Evolutionary conservation across 2,888 invertebrate species (phyloP), one percentile per base, ranked within the genome.

Genomic region (Acholoe squamosa): DNA sequence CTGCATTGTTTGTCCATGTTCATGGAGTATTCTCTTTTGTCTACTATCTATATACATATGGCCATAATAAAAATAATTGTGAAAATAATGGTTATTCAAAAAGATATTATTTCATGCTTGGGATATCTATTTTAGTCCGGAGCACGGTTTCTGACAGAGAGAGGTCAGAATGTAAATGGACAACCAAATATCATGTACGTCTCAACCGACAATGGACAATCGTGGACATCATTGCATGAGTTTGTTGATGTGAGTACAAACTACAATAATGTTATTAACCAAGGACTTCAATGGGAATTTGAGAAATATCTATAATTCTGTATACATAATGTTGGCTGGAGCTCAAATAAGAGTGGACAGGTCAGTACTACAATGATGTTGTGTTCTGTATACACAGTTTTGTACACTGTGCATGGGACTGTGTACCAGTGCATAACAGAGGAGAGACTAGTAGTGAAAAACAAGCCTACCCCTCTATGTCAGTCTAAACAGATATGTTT

Each of bases 141-240:
- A 43, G 92, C 92, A 88, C 90, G 93, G 34, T 95, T 94, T 91
- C 93, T 95, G 90, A 96, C 95, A 1, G 95, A 95, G 51, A 91
- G 95, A 86, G 96, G 96, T 5, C 95, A 96, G 93, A 95, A 96
- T 91, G 95, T 96, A 91, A 95, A 95, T 92, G 93, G 95, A 61
- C 95, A 95, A 91, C 95, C 95, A 56, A 95, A 96, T 92, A 95
- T 95, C 76, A 93, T 96, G 88, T 96, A 96, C 91, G 94, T 96
- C 77, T 95, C 96, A 3, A 94, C 94, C 10, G 94, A 95, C 90
- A 93, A 93, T 61, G 95, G 94, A 3, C 90, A 91, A 51, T 92
- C 93, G 16, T 96, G 96, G 96, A 92, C 91, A 16, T 95, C 95
- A 0, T 93, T 96, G 14, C 95, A 95, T 91, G 95, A 95, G 89